Percentiles rank a stretch among this genome's conserved stretches.
These are phyloP conservation scores for Uloborus diversus DNA, from an alignment of 1,140 invertebrate genomes.

Conservation along the genomic window DNA sequence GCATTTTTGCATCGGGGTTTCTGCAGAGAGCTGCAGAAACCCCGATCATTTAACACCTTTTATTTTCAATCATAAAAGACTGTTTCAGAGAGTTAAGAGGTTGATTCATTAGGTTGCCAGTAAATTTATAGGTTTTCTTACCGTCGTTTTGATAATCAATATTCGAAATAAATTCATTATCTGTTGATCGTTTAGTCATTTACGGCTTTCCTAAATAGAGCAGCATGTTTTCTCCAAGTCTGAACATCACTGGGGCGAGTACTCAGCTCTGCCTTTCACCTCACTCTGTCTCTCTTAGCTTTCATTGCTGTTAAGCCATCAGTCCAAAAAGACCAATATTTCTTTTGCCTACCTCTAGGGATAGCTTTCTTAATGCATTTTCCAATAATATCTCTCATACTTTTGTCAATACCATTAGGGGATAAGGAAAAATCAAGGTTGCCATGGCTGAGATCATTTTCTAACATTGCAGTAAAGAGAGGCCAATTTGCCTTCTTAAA, in stretches of 20 bases:
- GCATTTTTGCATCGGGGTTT: too few species aligned
- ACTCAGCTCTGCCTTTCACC: constrained; percentile 11
- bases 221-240: neutral
- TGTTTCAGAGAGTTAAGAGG: neutral
- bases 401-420: too few species aligned
- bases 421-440: too few species aligned
- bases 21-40: neutral
- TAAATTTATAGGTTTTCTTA: constrained; percentile 2
- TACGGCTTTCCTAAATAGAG: neutral
- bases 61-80: neutral
- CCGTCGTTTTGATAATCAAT: constrained; percentile 2
- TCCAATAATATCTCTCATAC: too few species aligned
- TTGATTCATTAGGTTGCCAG: neutral
- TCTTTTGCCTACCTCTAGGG: neutral
- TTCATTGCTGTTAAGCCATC: neutral
- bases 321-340: neutral
- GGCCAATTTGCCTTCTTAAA: too few species aligned
- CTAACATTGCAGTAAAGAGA: too few species aligned
- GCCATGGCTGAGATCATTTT: too few species aligned
- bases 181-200: neutral
- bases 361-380: too few species aligned
- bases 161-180: too few species aligned
- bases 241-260: neutral
- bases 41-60: neutral
- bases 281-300: neutral